Conservation (phyloP, 2,113 vertebrate genomes). For the Psammodynastes pulverulentus region DNA sequence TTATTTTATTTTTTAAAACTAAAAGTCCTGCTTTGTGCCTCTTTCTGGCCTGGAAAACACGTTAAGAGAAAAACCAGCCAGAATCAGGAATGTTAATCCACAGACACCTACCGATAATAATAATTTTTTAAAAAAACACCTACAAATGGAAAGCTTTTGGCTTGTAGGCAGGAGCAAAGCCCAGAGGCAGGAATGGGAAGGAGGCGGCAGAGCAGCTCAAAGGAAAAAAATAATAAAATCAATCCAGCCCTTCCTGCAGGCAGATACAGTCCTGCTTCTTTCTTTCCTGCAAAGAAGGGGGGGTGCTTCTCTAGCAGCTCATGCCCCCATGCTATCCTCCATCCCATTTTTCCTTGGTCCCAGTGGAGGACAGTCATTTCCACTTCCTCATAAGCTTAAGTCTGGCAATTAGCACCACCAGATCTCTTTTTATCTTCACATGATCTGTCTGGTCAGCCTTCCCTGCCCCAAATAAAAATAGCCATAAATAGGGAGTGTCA, state of each 20-base stretch:
- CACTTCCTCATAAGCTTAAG: neutral
- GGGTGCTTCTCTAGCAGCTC: neutral
- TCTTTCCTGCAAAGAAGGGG: neutral
- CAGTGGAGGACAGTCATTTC: neutral
- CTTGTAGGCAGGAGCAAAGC: neutral
- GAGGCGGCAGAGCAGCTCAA: neutral
- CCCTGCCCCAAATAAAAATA: neutral
- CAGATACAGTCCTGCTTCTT: neutral
- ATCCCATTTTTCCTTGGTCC: neutral
- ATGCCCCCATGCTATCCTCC: too few relatives aligned
- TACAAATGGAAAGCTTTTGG: neutral
- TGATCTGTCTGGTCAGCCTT: neutral
- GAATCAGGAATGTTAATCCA: conserved; percentile 12
- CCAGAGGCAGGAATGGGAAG: neutral
- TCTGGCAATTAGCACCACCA: rapidly evolving
- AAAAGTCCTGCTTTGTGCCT: neutral
- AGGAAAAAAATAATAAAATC: neutral
- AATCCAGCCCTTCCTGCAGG: neutral
- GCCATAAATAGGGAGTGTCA: conserved; percentile 19
- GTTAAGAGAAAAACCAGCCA: neutral
- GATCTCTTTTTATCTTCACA: neutral
- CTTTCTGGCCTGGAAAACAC: neutral
- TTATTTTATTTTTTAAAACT: neutral
- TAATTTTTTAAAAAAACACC: neutral
- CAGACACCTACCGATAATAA: neutral